Evolutionary conservation across 2,113 vertebrate species (phyloP), one percentile per base, ranked within the genome.

Genomic region (Lasiurus borealis): DNA sequence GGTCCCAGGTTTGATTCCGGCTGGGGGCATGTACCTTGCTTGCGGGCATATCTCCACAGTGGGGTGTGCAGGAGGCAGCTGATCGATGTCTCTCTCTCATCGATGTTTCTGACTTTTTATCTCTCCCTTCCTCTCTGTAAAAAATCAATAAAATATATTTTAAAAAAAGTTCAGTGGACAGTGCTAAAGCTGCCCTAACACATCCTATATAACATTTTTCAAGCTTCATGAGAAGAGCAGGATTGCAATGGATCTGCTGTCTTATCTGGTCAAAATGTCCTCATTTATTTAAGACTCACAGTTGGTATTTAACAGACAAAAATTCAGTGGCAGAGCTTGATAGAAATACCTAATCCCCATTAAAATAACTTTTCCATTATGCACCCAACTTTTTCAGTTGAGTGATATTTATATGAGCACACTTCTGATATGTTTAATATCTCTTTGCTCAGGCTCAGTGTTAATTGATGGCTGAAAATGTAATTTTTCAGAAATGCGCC

Each of bases 401-500:
- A 94, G 92, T 12, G 10, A 71, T 91, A 73, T 88, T 95, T 54
- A 90, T 29, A 90, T 71, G 44, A 94, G 44, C 54, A 48, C 19
- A 77, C 3, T 50, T 52, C 46, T 77, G 34, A 21, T 88, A 68
- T 81, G 68, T 31, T 88, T 92, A 92, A 82, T 95, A 94, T 93
- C 44, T 66, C 66, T 62, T 93, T 73, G 18, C 34, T 85, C 48
- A 73, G 25, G 1, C 31, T 91, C 90, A 36, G 36, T 96, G 52
- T 71, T 95, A 94, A 94, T 91, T 57, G n/a, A n/a, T 73, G 78
- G 25, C 50, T 85, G 64, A 93, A 93, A 91, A 81, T 82, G 5
- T 54, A 91, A 77, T 96, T 95, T 97, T 69, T 57, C 68, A 96
- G 62, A 96, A 93, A 85, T 80, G 44, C 50, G 13, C 36, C 64